phyloP scores from a whole-genome alignment of 2,797 vertebrate species.

The Choloepus didactylus region DNA sequence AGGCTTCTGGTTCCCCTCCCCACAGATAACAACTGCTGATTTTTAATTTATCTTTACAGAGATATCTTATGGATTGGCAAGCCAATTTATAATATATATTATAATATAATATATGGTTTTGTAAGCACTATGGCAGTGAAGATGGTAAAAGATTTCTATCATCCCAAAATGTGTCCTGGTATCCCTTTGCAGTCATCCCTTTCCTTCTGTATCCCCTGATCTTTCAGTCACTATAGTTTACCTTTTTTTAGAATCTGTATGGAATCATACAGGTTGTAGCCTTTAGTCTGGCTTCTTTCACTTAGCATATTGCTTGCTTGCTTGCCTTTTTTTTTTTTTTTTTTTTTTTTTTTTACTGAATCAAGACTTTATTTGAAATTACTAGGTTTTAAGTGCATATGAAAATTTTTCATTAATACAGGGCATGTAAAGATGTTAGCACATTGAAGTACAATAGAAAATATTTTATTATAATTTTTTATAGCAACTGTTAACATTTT shows the following conservation, averaged over 20 bases:
- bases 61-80: neutral
- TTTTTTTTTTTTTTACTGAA: slow-evolving; percentile 35
- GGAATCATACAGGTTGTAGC: no score
- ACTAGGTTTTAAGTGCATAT: slow-evolving; percentile 38
- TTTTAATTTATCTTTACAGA: neutral
- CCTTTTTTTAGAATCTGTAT: neutral
- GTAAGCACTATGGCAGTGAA: neutral
- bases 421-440: slow-evolving; percentile 17
- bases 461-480: slow-evolving; percentile 26
- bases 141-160: neutral
- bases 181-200: neutral
- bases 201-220: neutral
- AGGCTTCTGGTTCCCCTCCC: neutral
- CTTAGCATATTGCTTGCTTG: no score
- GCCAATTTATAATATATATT: no score
- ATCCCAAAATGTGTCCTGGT: neutral
- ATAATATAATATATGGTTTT: neutral
- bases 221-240: neutral
- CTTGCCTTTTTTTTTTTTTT: no score
- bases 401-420: slow-evolving; percentile 59
- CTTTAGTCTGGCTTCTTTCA: no score
- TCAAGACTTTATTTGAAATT: slow-evolving; percentile 80
- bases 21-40: no score
- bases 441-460: slow-evolving; percentile 61
- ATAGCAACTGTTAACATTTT: no score